A percentile compares a stretch with the other conserved stretches of the same genome.
Evolutionary conservation across 2,113 vertebrate species (phyloP).

Genomic region (Struthidea cinerea): DNA sequence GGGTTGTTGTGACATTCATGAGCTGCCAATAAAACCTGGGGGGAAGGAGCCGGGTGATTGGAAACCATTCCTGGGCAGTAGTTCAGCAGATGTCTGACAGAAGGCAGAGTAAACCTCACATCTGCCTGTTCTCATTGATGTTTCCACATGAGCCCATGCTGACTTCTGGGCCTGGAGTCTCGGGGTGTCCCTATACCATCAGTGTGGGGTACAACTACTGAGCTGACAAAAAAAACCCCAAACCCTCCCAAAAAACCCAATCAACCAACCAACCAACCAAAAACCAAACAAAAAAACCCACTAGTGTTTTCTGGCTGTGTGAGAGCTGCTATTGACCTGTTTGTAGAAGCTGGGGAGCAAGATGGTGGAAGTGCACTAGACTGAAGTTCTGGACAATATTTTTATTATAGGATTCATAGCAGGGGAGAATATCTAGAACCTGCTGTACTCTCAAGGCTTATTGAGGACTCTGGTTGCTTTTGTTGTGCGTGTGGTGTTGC

Average conservation of each 20-base stretch:
- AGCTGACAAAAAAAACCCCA: background rate
- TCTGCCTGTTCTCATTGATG: background rate
- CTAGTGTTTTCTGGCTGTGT: background rate
- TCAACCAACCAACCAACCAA: background rate
- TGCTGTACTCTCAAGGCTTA: background rate
- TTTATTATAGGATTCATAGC: background rate
- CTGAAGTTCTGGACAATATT: background rate
- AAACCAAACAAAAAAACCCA: accelerated
- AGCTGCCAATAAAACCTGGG: background rate
- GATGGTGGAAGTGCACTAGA: background rate
- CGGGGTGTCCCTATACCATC: accelerated
- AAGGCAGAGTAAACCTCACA: background rate
- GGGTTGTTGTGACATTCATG: background rate
- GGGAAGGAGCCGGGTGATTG: background rate
- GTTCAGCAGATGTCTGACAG: background rate
- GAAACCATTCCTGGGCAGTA: background rate
- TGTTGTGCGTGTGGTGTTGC: background rate
- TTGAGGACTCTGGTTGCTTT: background rate
- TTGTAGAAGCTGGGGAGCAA: background rate
- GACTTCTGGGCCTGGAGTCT: background rate
- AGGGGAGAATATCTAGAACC: background rate
- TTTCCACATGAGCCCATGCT: background rate
- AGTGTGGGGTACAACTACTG: background rate
- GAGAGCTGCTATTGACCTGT: background rate
- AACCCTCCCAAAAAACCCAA: background rate